Percentiles rank a stretch among this genome's conserved stretches.
Evolutionary conservation across 2,888 invertebrate species (phyloP).

Genomic region (Amphipoea lucens): DNA sequence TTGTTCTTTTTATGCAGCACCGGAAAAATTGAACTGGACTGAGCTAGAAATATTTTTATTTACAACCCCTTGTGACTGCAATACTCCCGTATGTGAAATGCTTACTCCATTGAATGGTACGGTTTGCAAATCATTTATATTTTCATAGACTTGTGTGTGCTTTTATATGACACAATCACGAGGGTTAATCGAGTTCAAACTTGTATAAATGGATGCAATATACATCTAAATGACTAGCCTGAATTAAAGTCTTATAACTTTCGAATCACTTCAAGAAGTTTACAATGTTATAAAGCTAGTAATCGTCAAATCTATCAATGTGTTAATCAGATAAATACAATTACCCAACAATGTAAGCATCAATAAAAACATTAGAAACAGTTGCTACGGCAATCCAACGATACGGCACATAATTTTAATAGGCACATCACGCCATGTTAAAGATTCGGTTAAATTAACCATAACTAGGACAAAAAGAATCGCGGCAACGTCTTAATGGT

Average conservation of each 20-base stretch:
- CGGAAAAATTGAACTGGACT: slow-evolving; percentile 73
- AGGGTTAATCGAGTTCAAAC: background rate
- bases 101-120: background rate
- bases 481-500: slow-evolving; percentile 21
- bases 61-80: slow-evolving; percentile 36
- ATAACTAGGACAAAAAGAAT: slow-evolving; percentile 26
- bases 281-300: background rate
- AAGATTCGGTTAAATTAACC: slow-evolving; percentile 33
- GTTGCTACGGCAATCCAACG: background rate
- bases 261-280: background rate
- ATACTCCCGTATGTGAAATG: too few species aligned
- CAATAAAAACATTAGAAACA: background rate
- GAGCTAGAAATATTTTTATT: slow-evolving; percentile 69
- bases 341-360: background rate
- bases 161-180: background rate
- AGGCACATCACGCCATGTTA: background rate
- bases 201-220: too few species aligned
- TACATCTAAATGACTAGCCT: background rate
- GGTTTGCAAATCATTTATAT: background rate
- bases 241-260: background rate
- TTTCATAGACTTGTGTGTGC: background rate
- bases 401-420: background rate
- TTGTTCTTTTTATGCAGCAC: slow-evolving; percentile 81
- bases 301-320: background rate
- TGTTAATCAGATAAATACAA: background rate